A percentile compares a stretch with the other conserved stretches of the same genome.
Conservation (phyloP, 2,113 vertebrate species). For the Antigone vipio region DNA sequence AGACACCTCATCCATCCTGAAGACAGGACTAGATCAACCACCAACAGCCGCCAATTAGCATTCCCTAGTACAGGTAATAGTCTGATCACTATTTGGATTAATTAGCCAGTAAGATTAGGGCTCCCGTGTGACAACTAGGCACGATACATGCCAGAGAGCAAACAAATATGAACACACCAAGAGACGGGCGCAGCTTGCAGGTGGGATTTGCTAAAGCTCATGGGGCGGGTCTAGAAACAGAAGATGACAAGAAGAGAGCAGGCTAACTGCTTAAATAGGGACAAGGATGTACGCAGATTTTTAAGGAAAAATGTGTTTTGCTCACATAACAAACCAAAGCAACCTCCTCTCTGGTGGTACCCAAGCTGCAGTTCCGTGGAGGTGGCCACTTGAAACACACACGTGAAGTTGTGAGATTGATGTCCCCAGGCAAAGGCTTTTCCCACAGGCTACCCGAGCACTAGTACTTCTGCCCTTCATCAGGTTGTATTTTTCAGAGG, state of each 20-base stretch:
- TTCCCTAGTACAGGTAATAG: neutral
- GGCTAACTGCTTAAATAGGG: neutral
- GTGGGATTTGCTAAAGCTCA: neutral
- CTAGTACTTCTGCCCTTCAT: neutral
- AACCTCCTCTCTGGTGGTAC: neutral
- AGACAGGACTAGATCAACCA: neutral
- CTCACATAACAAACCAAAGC: neutral
- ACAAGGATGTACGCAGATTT: accelerated
- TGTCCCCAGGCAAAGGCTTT: neutral
- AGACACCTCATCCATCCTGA: neutral
- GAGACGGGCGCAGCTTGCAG: neutral
- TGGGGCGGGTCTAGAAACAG: neutral
- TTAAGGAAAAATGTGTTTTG: neutral
- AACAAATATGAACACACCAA: neutral
- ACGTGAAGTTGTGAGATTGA: neutral
- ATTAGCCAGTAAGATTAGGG: neutral
- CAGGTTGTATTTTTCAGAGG: neutral
- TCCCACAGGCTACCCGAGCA: accelerated
- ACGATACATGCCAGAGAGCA: neutral
- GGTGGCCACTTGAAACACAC: neutral
- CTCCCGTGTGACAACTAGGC: neutral
- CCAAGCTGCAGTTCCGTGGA: neutral
- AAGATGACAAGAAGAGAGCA: neutral
- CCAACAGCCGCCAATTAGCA: neutral
- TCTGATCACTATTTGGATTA: neutral